A percentile compares a stretch with the other conserved stretches of the same genome.
Evolutionary conservation across 2,888 invertebrate species (phyloP).

Genomic region (Andrena praecox): DNA sequence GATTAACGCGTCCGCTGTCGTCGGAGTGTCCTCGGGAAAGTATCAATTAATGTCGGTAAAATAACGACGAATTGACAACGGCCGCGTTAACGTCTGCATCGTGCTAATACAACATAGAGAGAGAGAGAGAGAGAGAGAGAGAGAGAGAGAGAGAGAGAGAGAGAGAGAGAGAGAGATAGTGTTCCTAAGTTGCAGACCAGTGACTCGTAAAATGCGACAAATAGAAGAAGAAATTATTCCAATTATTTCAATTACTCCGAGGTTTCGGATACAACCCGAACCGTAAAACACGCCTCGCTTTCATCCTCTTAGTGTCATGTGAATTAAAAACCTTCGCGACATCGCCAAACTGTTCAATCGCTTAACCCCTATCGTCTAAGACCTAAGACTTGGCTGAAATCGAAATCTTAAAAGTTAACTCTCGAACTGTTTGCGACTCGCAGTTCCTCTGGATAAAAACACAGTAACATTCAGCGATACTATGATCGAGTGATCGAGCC

Average conservation of each 20-base stretch:
- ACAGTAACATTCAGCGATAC: no score
- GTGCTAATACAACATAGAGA: conserved; percentile 29
- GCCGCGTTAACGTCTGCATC: conserved; percentile 42
- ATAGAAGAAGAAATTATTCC: not conserved
- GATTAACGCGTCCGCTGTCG: conserved; percentile 50
- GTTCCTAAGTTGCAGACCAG: conserved; percentile 22
- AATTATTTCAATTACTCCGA: not conserved
- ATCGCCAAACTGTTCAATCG: no score
- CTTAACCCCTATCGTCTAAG: no score
- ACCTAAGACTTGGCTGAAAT: no score
- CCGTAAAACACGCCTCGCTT: no score
- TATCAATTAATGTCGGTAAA: not conserved
- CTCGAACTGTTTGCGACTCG: no score
- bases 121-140: conserved; percentile 6
- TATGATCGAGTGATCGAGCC: not conserved
- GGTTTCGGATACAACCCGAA: not conserved
- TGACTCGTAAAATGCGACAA: not conserved
- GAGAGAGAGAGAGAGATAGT: conserved; percentile 13
- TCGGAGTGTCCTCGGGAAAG: not conserved
- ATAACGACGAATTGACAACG: conserved; percentile 40
- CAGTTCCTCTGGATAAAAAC: no score
- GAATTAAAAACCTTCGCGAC: no score
- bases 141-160: conserved; percentile 2
- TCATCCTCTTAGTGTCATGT: no score
- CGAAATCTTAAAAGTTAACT: no score